Conservation (phyloP, 2,888 invertebrate species). For the Neoscelio sp. region DNA sequence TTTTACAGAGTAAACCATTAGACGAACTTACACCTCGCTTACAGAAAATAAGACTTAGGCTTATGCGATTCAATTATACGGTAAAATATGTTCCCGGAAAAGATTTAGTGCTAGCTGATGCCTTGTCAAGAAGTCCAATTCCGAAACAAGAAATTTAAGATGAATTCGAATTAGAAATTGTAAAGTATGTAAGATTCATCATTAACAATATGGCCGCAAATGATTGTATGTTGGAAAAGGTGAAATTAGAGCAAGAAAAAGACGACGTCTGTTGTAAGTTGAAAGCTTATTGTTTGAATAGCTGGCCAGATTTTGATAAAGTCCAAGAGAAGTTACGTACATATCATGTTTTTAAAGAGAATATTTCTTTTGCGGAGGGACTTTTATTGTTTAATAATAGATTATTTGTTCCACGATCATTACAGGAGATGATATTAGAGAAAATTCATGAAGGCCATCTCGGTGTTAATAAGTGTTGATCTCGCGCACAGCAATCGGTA, state of each 20-base stretch:
- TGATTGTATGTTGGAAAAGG: constrained; percentile 53
- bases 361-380: constrained; percentile 55
- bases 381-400: constrained; percentile 64
- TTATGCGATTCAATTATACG: constrained; percentile 73
- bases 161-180: constrained; percentile 15
- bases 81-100: constrained; percentile 75
- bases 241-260: constrained; percentile 56
- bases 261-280: constrained; percentile 56
- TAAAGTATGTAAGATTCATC: constrained; percentile 49
- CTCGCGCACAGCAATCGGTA: constrained; percentile 65
- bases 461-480: constrained; percentile 69
- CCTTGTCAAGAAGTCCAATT: constrained; percentile 70
- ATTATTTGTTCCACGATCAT: constrained; percentile 65
- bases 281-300: constrained; percentile 42
- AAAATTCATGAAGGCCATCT: constrained; percentile 71
- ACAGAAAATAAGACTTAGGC: constrained; percentile 76
- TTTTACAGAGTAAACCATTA: constrained; percentile 76
- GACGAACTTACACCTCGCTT: constrained; percentile 77
- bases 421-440: constrained; percentile 64
- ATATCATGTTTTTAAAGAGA: constrained; percentile 32
- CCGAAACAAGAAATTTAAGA: not conserved
- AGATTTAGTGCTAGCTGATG: constrained; percentile 73
- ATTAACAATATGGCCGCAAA: constrained; percentile 51
- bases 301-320: constrained; percentile 60
- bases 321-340: constrained; percentile 30